Percentiles rank a stretch among this genome's conserved stretches.
Evolutionary conservation across 2,888 invertebrate genomes (phyloP).

Genomic region (Creontiades dilutus): DNA sequence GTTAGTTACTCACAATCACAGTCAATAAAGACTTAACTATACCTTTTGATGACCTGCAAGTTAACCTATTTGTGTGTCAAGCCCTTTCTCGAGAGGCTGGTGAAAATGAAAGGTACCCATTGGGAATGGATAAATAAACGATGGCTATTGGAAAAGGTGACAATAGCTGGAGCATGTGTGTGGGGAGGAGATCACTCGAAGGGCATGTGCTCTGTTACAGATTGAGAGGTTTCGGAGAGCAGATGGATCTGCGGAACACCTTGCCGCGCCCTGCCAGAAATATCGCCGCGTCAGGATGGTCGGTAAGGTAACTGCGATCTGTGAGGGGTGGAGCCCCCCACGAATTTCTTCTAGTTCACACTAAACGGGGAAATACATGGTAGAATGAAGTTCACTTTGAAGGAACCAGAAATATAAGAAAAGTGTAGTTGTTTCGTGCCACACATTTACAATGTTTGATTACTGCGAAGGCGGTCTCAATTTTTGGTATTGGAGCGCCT

Average conservation of each 20-base stretch:
- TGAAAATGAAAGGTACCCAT: slow-evolving; percentile 27
- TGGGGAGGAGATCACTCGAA: neutral
- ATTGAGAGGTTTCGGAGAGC: slow-evolving; percentile 54
- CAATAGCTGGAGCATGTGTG: slow-evolving; percentile 45
- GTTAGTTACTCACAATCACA: too few species aligned
- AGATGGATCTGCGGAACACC: slow-evolving; percentile 46
- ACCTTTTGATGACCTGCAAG: neutral
- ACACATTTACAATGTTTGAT: too few species aligned
- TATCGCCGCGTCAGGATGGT: slow-evolving; percentile 14
- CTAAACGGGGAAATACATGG: too few species aligned
- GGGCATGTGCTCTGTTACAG: slow-evolving; percentile 64
- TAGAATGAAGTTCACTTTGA: too few species aligned
- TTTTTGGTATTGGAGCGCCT: too few species aligned
- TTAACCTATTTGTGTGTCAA: slow-evolving; percentile 41
- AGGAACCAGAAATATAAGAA: too few species aligned
- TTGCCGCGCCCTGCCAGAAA: slow-evolving; percentile 15
- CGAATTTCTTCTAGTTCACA: neutral
- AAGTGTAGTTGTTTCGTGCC: too few species aligned
- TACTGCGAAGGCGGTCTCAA: too few species aligned
- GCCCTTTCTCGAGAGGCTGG: neutral
- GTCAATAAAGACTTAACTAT: too few species aligned
- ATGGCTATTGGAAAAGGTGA: slow-evolving; percentile 54
- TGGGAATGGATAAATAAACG: slow-evolving; percentile 55
- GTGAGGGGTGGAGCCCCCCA: neutral
- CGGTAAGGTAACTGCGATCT: neutral